These are phyloP conservation scores for Scaptodrosophila latifasciaeformis DNA, from an alignment of 2,888 invertebrate species.

Conservation along the genomic window DNA sequence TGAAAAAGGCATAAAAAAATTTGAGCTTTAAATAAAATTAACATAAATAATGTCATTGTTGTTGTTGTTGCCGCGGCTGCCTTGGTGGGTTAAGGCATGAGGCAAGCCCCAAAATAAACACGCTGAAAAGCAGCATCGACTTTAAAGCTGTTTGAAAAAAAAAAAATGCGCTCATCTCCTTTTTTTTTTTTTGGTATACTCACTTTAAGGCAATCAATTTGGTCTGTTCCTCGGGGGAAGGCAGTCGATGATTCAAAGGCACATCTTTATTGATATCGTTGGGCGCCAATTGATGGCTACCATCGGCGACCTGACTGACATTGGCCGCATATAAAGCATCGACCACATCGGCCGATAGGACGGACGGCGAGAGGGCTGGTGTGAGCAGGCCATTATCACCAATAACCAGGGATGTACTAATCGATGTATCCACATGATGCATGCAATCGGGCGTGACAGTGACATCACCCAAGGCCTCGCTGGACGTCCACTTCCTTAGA, in stretches of 20 bases:
- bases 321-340: slow-evolving; percentile 72
- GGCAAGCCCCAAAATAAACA: too few relatives aligned
- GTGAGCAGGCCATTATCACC: slow-evolving; percentile 73
- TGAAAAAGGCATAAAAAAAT: slow-evolving; percentile 53
- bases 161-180: background rate
- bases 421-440: slow-evolving; percentile 78
- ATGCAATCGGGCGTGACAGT: slow-evolving; percentile 87
- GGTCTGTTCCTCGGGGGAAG: slow-evolving; percentile 91
- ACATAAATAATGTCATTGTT: too few relatives aligned
- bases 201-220: slow-evolving; percentile 89
- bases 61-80: too few relatives aligned
- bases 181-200: slow-evolving; percentile 59
- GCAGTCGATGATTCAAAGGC: slow-evolving; percentile 88
- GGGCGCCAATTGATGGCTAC: slow-evolving; percentile 63
- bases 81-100: too few relatives aligned
- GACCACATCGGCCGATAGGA: slow-evolving; percentile 73
- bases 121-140: background rate
- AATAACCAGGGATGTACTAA: slow-evolving; percentile 75
- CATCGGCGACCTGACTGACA: slow-evolving; percentile 68
- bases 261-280: slow-evolving; percentile 75
- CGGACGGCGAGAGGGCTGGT: slow-evolving; percentile 74
- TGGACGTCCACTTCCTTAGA: slow-evolving; percentile 89
- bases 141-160: background rate
- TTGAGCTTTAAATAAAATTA: slow-evolving; percentile 39
- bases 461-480: slow-evolving; percentile 82